Base-by-base conservation (phyloP, 2,888 invertebrate species). In the Caenorhabditis afra region DNA sequence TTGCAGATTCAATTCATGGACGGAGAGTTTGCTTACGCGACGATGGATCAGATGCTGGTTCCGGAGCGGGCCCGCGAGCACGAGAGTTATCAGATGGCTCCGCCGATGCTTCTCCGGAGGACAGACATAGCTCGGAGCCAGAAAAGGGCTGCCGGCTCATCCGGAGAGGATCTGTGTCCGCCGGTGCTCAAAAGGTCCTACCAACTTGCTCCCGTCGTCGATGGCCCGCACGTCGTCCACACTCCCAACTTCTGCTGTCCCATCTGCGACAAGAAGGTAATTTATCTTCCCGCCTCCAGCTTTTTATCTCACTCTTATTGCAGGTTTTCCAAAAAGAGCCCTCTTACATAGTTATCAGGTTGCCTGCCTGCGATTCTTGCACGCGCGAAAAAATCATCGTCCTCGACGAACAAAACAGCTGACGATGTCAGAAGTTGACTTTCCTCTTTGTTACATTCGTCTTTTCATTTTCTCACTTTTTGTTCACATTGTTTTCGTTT, bases 281-380 rank as follows among this genome's bases (percentile, higher is more conserved):
- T 45, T 20, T n/a, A 37, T 65, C 10, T 59, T n/a, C 18, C 12
- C 22, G 20, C 12, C 8, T 41, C 12, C 14, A n/a, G n/a, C n/a
- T n/a, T n/a, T n/a, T n/a, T n/a, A n/a, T 50, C 1, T 58, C 29
- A 50, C 29, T n/a, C 44, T 20, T 45, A 5, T 78, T 66, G 29
- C 66, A 85, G 85, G 81, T 86, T 10, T 80, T 77, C 50, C 85
- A 86, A 73, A 84, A 86, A 66, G 84, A 85, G 45, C 88, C 87
- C 3, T 81, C 86, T 5, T 87, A 84, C 59, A 87, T 88, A 49
- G 87, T 88, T 12, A 86, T 88, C 10, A 79, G 88, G 16, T 65
- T 88, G 22, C 88, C 88, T 0, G 88, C 88, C 1, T 88, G 88
- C 59, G 85, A 86, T 53, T 55, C 80, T 12, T 88, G 88, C 53